These are phyloP conservation scores for Miichthys miiuy DNA, from an alignment of 2,797 vertebrate species.

Conservation along the genomic window DNA sequence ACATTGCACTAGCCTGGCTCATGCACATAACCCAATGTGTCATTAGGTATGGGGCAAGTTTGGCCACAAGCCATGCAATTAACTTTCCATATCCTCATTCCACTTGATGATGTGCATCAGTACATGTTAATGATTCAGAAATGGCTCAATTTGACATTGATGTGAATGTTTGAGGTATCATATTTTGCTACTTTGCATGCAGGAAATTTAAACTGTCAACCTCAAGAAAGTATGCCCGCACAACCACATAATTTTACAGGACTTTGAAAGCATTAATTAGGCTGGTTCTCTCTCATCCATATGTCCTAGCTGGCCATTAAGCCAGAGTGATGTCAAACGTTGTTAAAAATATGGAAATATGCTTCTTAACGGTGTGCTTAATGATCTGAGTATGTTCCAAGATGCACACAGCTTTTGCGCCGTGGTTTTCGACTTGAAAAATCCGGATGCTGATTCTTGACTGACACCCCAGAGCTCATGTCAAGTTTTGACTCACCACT, in stretches of 20 bases:
- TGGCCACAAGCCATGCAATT: slow-evolving; percentile 1
- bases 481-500: slow-evolving; percentile 16
- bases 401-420: slow-evolving; percentile 6
- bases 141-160: background rate
- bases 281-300: slow-evolving; percentile 28
- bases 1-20: background rate
- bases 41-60: background rate
- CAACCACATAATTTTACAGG: slow-evolving; percentile 15
- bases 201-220: slow-evolving; percentile 29
- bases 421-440: slow-evolving; percentile 30
- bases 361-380: slow-evolving; percentile 47
- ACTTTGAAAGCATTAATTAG: slow-evolving; percentile 43
- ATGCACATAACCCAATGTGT: slow-evolving; percentile 1
- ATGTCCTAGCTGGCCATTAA: slow-evolving; percentile 45
- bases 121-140: slow-evolving; percentile 17
- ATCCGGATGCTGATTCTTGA: slow-evolving; percentile 32
- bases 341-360: slow-evolving; percentile 44
- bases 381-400: slow-evolving; percentile 34
- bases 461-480: slow-evolving; percentile 5
- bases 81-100: background rate
- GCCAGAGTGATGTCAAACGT: slow-evolving; percentile 23
- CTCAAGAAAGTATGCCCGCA: slow-evolving; percentile 2
- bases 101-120: background rate
- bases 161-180: background rate
- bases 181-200: slow-evolving; percentile 18